Percentiles rank a stretch among this genome's conserved stretches.
Evolutionary conservation across 2,888 invertebrate species (phyloP).

Genomic region (Diplazon laetatorius): DNA sequence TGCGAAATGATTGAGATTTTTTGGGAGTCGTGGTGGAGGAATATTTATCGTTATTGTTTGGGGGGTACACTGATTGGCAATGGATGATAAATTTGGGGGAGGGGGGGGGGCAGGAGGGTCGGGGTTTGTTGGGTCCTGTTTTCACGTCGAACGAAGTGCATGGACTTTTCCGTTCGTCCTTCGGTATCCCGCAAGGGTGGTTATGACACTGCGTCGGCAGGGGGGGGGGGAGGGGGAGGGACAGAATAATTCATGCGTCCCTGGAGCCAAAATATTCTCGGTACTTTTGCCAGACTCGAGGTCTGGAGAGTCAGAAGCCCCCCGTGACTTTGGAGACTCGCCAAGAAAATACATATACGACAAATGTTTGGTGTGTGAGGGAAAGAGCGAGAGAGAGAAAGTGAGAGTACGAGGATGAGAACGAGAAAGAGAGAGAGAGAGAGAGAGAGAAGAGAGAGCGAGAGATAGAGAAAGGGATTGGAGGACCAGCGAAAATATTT

Average conservation of each 20-base stretch:
- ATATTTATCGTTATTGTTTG: not conserved
- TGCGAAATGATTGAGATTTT: no score
- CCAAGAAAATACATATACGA: slow-evolving; percentile 40
- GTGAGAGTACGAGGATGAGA: not conserved
- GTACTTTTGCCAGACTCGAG: slow-evolving; percentile 52
- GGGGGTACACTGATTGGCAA: not conserved
- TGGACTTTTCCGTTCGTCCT: slow-evolving; percentile 9
- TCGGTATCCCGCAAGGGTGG: slow-evolving; percentile 31
- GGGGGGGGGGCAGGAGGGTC: not conserved
- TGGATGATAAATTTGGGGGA: not conserved
- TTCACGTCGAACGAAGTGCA: not conserved
- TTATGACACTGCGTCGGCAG: slow-evolving; percentile 50
- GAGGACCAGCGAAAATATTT: slow-evolving; percentile 32
- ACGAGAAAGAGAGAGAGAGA: not conserved
- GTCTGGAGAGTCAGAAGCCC: slow-evolving; percentile 9
- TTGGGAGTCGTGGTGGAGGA: not conserved
- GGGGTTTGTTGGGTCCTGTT: not conserved
- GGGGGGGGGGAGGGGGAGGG: no score
- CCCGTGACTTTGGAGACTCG: slow-evolving; percentile 43
- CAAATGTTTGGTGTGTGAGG: not conserved
- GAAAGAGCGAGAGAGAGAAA: not conserved
- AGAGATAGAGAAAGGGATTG: not conserved
- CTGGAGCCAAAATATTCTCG: slow-evolving; percentile 52
- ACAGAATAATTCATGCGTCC: slow-evolving; percentile 57
- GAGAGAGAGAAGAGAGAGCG: not conserved